A percentile compares a stretch with the other conserved stretches of the same genome.
Conservation (phyloP, 2,888 invertebrate species). For the Ectropis crepuscularia region DNA sequence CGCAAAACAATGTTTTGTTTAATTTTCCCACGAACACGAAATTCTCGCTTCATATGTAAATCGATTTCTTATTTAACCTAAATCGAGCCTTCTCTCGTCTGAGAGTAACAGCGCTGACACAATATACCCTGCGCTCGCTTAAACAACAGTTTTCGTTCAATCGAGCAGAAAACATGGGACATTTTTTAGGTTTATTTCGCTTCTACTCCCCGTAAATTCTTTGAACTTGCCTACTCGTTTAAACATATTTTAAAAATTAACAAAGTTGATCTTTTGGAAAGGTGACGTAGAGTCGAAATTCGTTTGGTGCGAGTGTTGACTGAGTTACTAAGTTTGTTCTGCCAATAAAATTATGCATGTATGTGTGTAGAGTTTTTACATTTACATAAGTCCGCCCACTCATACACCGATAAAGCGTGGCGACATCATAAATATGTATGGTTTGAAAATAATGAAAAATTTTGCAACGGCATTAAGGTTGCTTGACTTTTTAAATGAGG, state of each 20-base stretch:
- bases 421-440: constrained; percentile 42
- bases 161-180: constrained; percentile 62
- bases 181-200: constrained; percentile 63
- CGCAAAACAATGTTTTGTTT: constrained; percentile 5
- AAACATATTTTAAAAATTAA: constrained; percentile 38
- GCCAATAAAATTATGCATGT: constrained; percentile 49
- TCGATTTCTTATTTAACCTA: not conserved
- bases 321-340: constrained; percentile 30
- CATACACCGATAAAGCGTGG: constrained; percentile 39
- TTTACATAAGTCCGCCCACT: constrained; percentile 44
- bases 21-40: not conserved
- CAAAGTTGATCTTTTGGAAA: constrained; percentile 3
- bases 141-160: constrained; percentile 62
- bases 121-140: constrained; percentile 40
- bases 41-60: constrained; percentile 1
- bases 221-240: constrained; percentile 68
- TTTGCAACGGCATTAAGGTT: constrained; percentile 36
- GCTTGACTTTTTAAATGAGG: constrained; percentile 13
- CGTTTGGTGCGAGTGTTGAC: constrained; percentile 13
- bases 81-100: constrained; percentile 3
- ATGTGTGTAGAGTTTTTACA: constrained; percentile 41
- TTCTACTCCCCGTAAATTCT: constrained; percentile 55
- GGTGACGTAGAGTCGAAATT: constrained; percentile 11
- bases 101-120: constrained; percentile 18
- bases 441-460: constrained; percentile 33